Evolutionary conservation across 2,797 vertebrate species (phyloP).

Genomic region (Hypotaenidia okinawae): DNA sequence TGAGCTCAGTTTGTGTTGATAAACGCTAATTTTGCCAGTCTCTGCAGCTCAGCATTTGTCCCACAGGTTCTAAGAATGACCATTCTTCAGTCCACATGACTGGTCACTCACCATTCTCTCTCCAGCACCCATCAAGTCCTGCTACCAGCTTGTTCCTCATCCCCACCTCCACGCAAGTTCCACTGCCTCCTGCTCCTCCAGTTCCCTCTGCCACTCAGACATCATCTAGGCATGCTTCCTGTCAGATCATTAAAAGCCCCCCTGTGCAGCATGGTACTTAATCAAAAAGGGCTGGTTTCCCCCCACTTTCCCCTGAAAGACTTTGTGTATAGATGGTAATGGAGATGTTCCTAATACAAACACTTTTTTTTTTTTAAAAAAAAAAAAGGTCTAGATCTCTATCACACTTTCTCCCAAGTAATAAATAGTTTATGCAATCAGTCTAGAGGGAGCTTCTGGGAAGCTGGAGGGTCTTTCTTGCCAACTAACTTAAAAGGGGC

Average conservation of each 20-base stretch:
- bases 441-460: background rate
- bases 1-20: background rate
- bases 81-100: background rate
- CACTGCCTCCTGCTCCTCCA: background rate
- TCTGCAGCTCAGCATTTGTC: conserved; percentile 23
- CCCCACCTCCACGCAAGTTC: background rate
- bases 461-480: background rate
- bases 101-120: background rate
- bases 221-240: background rate
- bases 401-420: background rate
- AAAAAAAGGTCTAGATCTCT: background rate
- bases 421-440: conserved; percentile 3
- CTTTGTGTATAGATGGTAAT: background rate
- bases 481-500: conserved; percentile 26
- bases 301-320: background rate
- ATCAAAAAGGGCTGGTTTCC: background rate
- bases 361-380: too few species aligned
- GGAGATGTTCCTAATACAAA: background rate
- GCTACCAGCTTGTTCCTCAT: background rate
- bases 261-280: background rate
- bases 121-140: rapidly evolving
- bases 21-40: conserved; percentile 30
- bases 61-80: background rate
- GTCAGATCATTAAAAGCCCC: background rate
- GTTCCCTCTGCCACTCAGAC: background rate